Percentiles rank a stretch among this genome's conserved stretches.
Evolutionary conservation across 2,888 invertebrate genomes (phyloP).

Genomic region (Labia minor): DNA sequence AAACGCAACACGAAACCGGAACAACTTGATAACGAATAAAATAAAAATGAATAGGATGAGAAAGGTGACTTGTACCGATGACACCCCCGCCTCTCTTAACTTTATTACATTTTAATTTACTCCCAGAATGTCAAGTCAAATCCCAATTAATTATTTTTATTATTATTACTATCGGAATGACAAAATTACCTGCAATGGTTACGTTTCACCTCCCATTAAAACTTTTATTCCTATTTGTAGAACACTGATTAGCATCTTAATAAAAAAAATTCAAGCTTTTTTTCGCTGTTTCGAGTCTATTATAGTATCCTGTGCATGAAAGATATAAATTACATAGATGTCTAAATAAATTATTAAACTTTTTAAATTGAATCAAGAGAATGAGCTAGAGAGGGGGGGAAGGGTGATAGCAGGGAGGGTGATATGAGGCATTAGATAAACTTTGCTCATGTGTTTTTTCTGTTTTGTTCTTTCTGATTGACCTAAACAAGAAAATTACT

Average conservation of each 20-base stretch:
- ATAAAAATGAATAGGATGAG: not conserved
- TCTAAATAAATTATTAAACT: slow-evolving; percentile 13
- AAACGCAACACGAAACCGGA: slow-evolving; percentile 1
- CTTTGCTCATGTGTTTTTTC: too few relatives aligned
- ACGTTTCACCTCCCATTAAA: not conserved
- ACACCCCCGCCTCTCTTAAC: not conserved
- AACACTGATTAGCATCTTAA: not conserved
- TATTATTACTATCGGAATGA: not conserved
- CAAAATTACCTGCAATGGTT: too few relatives aligned
- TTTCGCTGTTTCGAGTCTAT: not conserved
- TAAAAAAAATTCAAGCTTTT: not conserved
- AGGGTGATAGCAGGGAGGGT: not conserved
- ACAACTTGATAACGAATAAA: not conserved
- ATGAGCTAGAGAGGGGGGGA: not conserved
- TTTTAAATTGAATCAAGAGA: slow-evolving; percentile 6
- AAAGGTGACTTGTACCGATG: not conserved
- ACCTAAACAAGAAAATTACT: too few relatives aligned
- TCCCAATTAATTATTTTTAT: slow-evolving; percentile 5
- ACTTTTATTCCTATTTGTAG: slow-evolving; percentile 7
- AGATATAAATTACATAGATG: slow-evolving; percentile 3
- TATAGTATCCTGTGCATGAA: not conserved
- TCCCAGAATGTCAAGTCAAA: not conserved
- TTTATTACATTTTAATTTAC: slow-evolving; percentile 3
- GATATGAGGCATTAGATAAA: too few relatives aligned
- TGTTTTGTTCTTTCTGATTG: too few relatives aligned